Evolutionary conservation across 2,113 vertebrate genomes (phyloP).

Genomic region (Dicrurus megarhynchus): DNA sequence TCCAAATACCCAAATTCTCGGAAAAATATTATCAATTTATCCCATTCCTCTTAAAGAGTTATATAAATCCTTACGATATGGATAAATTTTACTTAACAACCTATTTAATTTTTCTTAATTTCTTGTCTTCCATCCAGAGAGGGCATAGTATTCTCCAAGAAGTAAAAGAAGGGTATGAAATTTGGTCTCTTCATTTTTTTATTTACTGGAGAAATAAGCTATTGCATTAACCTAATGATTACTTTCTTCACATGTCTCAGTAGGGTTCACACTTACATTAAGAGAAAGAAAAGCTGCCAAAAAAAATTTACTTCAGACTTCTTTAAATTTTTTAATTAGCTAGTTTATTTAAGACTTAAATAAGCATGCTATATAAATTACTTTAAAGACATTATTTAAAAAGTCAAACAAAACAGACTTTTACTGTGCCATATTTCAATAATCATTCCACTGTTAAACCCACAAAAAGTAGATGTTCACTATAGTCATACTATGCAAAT

Average conservation of each 20-base stretch:
- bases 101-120: neutral
- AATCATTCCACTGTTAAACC: neutral
- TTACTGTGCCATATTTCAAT: neutral
- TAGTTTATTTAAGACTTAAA: neutral
- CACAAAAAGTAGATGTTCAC: neutral
- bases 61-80: neutral
- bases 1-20: neutral
- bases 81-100: neutral
- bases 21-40: neutral
- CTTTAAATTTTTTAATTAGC: neutral
- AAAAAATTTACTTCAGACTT: neutral
- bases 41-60: neutral
- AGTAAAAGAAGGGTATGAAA: neutral
- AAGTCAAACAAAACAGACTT: neutral
- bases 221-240: neutral
- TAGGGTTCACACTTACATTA: neutral
- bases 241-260: neutral
- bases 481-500: neutral
- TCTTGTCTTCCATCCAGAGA: neutral
- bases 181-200: neutral
- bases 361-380: neutral
- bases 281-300: neutral
- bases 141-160: neutral
- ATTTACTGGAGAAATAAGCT: neutral
- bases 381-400: neutral